These are phyloP conservation scores for Vulpes lagopus DNA, from an alignment of 2,113 vertebrate species.

Conservation along the genomic window DNA sequence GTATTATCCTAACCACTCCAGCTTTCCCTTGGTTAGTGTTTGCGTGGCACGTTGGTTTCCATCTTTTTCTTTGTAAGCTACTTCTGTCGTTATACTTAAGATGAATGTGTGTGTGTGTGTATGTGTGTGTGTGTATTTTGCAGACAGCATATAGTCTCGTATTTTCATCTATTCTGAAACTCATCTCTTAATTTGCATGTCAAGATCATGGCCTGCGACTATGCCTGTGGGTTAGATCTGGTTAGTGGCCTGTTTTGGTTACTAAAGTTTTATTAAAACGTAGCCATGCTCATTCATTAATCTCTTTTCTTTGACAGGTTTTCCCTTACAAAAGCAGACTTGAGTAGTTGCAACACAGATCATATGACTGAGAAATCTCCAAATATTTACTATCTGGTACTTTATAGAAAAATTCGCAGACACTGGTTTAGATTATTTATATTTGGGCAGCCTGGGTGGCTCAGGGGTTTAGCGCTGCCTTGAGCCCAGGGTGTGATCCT, in stretches of 20 bases:
- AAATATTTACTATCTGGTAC: background rate
- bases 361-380: background rate
- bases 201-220: background rate
- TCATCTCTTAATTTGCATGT: conserved; percentile 9
- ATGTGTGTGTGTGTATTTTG: background rate
- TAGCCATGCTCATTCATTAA: background rate
- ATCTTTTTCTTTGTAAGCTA: background rate
- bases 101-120: background rate
- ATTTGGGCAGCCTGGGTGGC: no score
- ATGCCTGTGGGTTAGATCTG: background rate
- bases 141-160: background rate
- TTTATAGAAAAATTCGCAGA: background rate
- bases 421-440: background rate
- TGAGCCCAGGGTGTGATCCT: no score
- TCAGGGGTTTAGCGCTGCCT: no score
- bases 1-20: background rate
- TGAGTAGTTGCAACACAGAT: background rate
- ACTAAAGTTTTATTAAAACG: background rate
- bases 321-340: background rate
- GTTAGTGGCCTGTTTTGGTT: background rate
- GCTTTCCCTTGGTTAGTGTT: background rate
- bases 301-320: background rate
- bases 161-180: background rate
- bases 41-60: background rate
- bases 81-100: background rate